phyloP scores from a whole-genome alignment of 2,888 invertebrate genomes.

The Hyposoter dolosus region DNA sequence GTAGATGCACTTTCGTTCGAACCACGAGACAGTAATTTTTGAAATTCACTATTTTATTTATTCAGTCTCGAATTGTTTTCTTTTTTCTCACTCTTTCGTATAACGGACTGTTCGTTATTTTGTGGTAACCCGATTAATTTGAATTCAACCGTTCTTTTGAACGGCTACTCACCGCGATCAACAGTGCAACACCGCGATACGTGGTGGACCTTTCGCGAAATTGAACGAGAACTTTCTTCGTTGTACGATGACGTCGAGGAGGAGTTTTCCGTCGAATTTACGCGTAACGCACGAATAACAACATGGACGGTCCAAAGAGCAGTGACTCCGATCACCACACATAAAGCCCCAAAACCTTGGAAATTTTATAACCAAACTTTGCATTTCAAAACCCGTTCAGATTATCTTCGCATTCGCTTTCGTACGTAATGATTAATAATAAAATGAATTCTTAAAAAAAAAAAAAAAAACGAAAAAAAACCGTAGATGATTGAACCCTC shows the following conservation, averaged over 20 bases:
- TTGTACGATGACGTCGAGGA: constrained; percentile 50
- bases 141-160: constrained; percentile 22
- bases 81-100: neutral
- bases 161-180: constrained; percentile 54
- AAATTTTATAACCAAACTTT: constrained; percentile 49
- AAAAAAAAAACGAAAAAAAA: neutral
- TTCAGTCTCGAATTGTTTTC: neutral
- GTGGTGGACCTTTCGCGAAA: constrained; percentile 38
- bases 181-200: constrained; percentile 58
- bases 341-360: constrained; percentile 62
- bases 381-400: neutral
- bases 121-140: neutral
- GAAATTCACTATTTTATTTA: neutral
- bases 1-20: neutral
- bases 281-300: constrained; percentile 47
- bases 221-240: constrained; percentile 40
- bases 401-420: neutral
- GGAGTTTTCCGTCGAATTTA: constrained; percentile 32
- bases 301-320: constrained; percentile 67
- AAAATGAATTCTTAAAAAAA: neutral
- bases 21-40: neutral
- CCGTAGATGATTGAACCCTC: neutral
- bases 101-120: neutral
- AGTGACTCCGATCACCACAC: constrained; percentile 55
- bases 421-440: neutral